Conservation (phyloP, 2,797 vertebrate species). For the Meriones psammophilus region DNA sequence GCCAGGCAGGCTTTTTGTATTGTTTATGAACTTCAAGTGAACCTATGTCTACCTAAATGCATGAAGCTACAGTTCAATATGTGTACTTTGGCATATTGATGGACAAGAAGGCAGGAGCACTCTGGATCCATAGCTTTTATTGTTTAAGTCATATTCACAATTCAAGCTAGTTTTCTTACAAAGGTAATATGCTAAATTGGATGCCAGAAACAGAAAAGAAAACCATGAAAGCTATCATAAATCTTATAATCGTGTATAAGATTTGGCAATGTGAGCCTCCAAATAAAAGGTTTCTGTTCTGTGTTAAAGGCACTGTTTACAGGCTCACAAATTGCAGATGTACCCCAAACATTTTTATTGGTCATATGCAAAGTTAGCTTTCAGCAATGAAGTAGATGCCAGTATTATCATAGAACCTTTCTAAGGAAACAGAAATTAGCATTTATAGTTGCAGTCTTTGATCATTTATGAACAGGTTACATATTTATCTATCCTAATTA, state of each 20-base stretch:
- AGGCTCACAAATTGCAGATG: constrained; percentile 54
- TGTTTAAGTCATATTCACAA: constrained; percentile 72
- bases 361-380: constrained; percentile 67
- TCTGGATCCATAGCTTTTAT: constrained; percentile 20
- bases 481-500: background rate
- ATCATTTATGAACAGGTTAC: background rate
- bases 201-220: constrained; percentile 50
- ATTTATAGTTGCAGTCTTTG: background rate
- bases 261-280: constrained; percentile 53
- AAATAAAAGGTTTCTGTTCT: constrained; percentile 64
- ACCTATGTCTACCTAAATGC: background rate
- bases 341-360: constrained; percentile 56
- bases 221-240: constrained; percentile 67
- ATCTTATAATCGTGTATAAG: constrained; percentile 58
- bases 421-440: constrained; percentile 35
- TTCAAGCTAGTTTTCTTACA: constrained; percentile 66
- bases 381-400: constrained; percentile 38
- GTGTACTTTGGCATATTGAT: background rate
- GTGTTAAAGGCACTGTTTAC: constrained; percentile 65
- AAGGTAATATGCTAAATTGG: constrained; percentile 71
- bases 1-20: background rate
- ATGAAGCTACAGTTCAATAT: background rate
- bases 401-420: constrained; percentile 44
- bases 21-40: constrained; percentile 43
- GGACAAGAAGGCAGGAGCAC: background rate